phyloP scores from a whole-genome alignment of 2,888 invertebrate genomes.

The Ophion obscuratus region DNA sequence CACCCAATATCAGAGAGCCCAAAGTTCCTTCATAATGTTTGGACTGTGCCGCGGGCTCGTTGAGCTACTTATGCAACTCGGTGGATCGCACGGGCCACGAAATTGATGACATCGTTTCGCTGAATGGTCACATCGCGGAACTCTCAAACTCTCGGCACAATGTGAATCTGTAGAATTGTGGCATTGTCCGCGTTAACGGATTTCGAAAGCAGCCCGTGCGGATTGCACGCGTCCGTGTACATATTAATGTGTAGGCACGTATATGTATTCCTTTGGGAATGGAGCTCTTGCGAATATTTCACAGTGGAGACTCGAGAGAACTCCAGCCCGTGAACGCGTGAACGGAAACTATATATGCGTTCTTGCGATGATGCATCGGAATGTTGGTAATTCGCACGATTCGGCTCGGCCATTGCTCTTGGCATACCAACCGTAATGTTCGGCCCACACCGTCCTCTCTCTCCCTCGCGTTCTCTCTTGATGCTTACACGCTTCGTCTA shows the following conservation, averaged over 20 bases:
- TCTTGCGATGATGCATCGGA: slow-evolving; percentile 81
- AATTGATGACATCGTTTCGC: slow-evolving; percentile 11
- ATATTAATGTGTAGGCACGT: slow-evolving; percentile 1
- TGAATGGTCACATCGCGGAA: slow-evolving; percentile 10
- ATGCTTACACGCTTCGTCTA: slow-evolving; percentile 38
- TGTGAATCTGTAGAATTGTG: slow-evolving; percentile 66
- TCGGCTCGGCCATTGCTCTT: slow-evolving; percentile 73
- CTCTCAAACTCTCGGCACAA: slow-evolving; percentile 37
- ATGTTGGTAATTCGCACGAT: slow-evolving; percentile 79
- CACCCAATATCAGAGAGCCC: background rate
- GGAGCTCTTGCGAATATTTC: slow-evolving; percentile 54
- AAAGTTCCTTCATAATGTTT: background rate
- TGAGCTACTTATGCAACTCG: background rate
- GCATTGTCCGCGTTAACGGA: slow-evolving; percentile 69
- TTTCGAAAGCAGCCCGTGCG: slow-evolving; percentile 68
- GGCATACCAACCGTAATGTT: slow-evolving; percentile 67
- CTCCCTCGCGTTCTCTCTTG: slow-evolving; percentile 31
- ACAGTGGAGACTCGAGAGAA: slow-evolving; percentile 23
- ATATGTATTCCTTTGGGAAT: slow-evolving; percentile 38
- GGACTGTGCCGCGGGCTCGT: background rate
- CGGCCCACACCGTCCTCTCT: slow-evolving; percentile 56
- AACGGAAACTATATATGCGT: slow-evolving; percentile 77
- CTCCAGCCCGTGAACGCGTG: slow-evolving; percentile 44
- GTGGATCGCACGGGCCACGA: background rate
- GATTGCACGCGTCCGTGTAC: slow-evolving; percentile 5